phyloP scores from a whole-genome alignment of 2,113 vertebrate species.

The Lepus europaeus region DNA sequence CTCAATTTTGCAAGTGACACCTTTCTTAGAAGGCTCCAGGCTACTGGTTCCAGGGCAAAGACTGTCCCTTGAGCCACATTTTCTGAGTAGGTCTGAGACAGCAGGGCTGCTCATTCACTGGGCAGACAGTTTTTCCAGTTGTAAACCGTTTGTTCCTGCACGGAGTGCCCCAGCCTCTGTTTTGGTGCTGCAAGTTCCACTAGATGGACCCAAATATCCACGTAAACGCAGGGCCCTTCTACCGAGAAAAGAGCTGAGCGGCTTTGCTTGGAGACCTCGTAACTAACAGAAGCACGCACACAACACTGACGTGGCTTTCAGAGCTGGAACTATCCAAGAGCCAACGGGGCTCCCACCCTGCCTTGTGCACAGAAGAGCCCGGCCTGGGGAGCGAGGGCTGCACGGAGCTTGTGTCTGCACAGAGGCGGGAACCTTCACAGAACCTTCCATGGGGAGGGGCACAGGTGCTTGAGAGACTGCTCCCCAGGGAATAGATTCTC shows the following conservation, averaged over 20 bases:
- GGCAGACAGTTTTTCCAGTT: background rate
- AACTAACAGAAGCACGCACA: background rate
- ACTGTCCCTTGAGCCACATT: too few species aligned
- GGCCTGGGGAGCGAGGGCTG: too few species aligned
- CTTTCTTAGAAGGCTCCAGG: background rate
- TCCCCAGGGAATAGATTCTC: too few species aligned
- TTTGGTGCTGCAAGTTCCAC: constrained; percentile 70
- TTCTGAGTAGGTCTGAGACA: fast-evolving
- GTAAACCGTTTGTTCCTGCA: background rate
- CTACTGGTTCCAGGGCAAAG: background rate
- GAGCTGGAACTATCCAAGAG: too few species aligned
- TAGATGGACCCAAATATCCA: constrained; percentile 86
- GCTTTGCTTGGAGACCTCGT: background rate
- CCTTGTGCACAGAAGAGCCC: too few species aligned
- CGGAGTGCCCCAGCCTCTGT: fast-evolving
- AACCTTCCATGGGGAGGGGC: too few species aligned
- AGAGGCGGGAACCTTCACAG: too few species aligned
- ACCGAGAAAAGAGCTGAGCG: background rate
- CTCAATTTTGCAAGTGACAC: background rate
- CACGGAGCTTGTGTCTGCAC: too few species aligned
- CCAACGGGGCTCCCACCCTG: background rate
- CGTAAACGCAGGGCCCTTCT: background rate
- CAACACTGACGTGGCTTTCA: too few species aligned
- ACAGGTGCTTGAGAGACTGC: too few species aligned
- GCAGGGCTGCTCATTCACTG: background rate